These are phyloP conservation scores for Eilema caniola DNA, from an alignment of 2,888 invertebrate species.

Conservation along the genomic window DNA sequence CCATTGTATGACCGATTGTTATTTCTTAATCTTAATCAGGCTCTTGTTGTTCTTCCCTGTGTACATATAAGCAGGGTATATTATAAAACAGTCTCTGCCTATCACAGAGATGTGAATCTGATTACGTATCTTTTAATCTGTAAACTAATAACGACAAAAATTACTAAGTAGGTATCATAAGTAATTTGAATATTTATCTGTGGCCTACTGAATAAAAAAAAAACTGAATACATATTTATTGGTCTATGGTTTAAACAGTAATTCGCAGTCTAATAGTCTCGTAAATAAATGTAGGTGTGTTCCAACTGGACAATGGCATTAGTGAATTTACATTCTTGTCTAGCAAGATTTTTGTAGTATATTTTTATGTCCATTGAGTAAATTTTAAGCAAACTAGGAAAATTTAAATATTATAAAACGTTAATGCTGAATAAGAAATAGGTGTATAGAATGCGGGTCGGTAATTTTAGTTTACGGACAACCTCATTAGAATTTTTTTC, in stretches of 20 bases:
- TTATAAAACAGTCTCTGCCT: neutral
- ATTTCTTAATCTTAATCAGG: too few relatives aligned
- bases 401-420: neutral
- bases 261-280: neutral
- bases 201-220: neutral
- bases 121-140: neutral
- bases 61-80: too few relatives aligned
- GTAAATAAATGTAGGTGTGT: neutral
- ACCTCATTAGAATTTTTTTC: neutral
- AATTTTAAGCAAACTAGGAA: conserved; percentile 1
- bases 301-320: neutral
- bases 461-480: neutral
- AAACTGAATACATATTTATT: neutral
- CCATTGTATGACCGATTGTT: too few relatives aligned
- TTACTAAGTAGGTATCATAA: neutral
- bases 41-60: too few relatives aligned
- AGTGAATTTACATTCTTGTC: conserved; percentile 9
- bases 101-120: neutral
- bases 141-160: conserved; percentile 2
- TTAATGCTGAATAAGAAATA: neutral
- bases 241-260: conserved; percentile 4
- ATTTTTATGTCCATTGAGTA: conserved; percentile 2
- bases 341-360: neutral
- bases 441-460: neutral
- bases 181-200: conserved; percentile 10